Conservation (phyloP, 2,797 vertebrate genomes). For the Cynodonichthys magdalenae region DNA sequence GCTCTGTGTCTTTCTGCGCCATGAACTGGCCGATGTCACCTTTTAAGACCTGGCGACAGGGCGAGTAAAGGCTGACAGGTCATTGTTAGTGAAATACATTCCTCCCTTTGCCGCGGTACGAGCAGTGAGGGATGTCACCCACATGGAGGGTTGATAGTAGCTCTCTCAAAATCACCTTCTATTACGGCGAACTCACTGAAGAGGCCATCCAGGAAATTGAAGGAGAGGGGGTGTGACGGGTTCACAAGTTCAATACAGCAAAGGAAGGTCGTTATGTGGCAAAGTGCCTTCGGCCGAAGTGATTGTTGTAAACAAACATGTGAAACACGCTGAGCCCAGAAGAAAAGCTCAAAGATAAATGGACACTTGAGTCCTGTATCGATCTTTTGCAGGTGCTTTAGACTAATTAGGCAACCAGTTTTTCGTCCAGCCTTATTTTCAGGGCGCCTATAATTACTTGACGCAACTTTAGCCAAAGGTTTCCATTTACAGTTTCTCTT, state of each 20-base stretch:
- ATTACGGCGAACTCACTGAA: constrained; percentile 46
- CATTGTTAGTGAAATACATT: constrained; percentile 60
- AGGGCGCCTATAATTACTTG: background rate
- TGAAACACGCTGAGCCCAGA: constrained; percentile 16
- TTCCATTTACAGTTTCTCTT: background rate
- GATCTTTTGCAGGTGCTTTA: constrained; percentile 18
- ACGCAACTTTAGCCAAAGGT: background rate
- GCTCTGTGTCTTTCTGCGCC: constrained; percentile 14
- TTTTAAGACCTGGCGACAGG: constrained; percentile 17
- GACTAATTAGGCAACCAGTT: constrained; percentile 19
- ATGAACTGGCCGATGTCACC: constrained; percentile 52
- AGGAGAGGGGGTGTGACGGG: constrained; percentile 53
- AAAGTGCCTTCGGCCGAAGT: constrained; percentile 28
- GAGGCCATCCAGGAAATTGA: constrained; percentile 57
- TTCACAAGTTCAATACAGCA: constrained; percentile 62
- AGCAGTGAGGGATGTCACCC: constrained; percentile 62
- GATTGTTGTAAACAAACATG: constrained; percentile 14
- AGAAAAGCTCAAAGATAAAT: constrained; percentile 15
- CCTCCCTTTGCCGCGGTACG: constrained; percentile 36
- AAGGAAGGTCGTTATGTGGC: constrained; percentile 44
- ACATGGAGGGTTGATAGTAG: constrained; percentile 45
- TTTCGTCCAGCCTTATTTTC: constrained; percentile 3
- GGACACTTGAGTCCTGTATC: constrained; percentile 8
- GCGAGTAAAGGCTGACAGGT: constrained; percentile 52
- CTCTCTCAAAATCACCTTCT: constrained; percentile 64